These are phyloP conservation scores for Chymomyza fuscimana DNA, from an alignment of 2,888 invertebrate species.

Conservation along the genomic window DNA sequence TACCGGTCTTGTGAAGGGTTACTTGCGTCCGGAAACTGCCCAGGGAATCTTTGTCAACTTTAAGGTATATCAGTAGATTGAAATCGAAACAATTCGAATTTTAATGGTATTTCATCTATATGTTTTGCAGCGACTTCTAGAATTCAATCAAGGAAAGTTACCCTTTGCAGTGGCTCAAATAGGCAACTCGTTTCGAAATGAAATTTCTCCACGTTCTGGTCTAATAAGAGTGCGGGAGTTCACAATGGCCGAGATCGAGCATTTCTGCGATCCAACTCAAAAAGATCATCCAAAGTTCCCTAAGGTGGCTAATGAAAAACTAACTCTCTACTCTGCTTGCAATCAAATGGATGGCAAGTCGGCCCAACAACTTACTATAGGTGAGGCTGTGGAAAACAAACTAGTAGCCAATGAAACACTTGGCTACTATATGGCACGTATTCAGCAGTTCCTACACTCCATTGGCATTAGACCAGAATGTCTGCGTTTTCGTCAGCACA, in stretches of 20 bases:
- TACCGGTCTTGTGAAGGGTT: conserved; percentile 95
- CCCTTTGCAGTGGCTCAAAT: conserved; percentile 99
- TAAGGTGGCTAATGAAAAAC: conserved; percentile 85
- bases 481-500: conserved; percentile 97
- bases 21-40: conserved; percentile 98
- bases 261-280: conserved; percentile 95
- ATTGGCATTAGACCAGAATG: conserved; percentile 92
- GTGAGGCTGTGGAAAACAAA: conserved; percentile 89
- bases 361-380: conserved; percentile 88
- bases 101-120: background rate
- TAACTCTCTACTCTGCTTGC: conserved; percentile 95
- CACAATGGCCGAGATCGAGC: conserved; percentile 99
- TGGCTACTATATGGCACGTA: conserved; percentile 98
- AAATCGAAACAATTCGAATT: background rate
- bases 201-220: conserved; percentile 98
- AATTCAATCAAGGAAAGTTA: conserved; percentile 96
- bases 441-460: conserved; percentile 91
- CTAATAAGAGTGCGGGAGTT: conserved; percentile 97
- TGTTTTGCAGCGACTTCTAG: conserved; percentile 85
- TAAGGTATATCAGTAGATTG: conserved; percentile 80
- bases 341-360: conserved; percentile 98
- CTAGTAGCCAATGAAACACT: conserved; percentile 98
- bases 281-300: conserved; percentile 96
- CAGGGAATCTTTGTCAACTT: conserved; percentile 99
- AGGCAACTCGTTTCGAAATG: conserved; percentile 98